Conservation (phyloP, 2,888 invertebrate species). For the Drosophila anomelani region DNA sequence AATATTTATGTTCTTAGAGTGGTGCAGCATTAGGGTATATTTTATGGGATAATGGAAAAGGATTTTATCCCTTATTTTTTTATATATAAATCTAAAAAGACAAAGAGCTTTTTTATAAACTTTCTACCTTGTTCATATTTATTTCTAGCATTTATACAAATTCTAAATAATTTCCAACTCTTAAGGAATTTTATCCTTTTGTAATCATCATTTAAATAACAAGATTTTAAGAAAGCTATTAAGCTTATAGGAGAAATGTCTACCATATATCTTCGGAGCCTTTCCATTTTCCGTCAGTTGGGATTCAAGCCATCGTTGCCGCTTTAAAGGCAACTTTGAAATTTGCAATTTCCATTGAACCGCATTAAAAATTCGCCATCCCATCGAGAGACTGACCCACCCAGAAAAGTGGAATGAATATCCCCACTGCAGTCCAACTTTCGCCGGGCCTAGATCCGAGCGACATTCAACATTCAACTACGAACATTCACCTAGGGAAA, state of each 20-base stretch:
- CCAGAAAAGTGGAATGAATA: conserved; percentile 25
- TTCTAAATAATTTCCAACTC: not conserved
- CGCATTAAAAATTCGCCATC: conserved; percentile 35
- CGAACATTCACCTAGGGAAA: conserved; percentile 66
- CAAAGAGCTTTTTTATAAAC: too few relatives aligned
- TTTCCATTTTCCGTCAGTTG: not conserved
- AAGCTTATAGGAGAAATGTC: too few relatives aligned
- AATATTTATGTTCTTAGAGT: not conserved
- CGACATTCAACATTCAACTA: conserved; percentile 55
- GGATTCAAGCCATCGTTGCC: not conserved
- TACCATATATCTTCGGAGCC: not conserved
- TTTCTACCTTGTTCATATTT: not conserved
- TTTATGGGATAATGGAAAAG: not conserved
- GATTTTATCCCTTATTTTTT: not conserved
- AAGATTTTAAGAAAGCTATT: not conserved
- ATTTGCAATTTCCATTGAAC: conserved; percentile 34
- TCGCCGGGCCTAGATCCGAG: conserved; percentile 53
- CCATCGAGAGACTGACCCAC: conserved; percentile 40
- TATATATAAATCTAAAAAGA: not conserved
- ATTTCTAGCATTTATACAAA: not conserved
- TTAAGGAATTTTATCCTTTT: not conserved
- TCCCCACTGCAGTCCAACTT: conserved; percentile 53
- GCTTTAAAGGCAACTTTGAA: conserved; percentile 17
- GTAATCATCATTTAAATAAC: not conserved
- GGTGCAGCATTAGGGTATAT: not conserved